These are phyloP conservation scores for Hypolimnas misippus DNA, from an alignment of 2,888 invertebrate genomes.

Conservation along the genomic window DNA sequence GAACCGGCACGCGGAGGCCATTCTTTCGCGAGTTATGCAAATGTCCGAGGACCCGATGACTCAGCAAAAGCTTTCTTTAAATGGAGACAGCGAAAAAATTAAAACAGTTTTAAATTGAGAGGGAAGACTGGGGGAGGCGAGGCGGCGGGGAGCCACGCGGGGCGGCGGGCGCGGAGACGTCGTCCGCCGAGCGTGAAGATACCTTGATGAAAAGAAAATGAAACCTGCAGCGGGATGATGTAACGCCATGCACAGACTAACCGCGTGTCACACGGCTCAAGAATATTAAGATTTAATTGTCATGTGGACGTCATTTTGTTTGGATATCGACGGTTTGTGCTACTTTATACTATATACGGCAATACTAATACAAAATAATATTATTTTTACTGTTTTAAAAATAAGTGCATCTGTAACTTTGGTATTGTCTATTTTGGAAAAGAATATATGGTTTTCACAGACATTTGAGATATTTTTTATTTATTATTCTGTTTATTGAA, in stretches of 20 bases:
- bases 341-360: no score
- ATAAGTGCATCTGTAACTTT: no score
- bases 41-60: conserved; percentile 37
- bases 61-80: conserved; percentile 39
- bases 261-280: neutral
- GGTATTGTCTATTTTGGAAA: no score
- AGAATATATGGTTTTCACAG: no score
- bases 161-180: conserved; percentile 47
- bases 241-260: conserved; percentile 39
- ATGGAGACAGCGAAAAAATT: conserved; percentile 51
- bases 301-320: no score
- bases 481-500: no score
- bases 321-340: no score
- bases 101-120: conserved; percentile 61
- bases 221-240: conserved; percentile 52
- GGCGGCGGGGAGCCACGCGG: conserved; percentile 10
- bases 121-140: conserved; percentile 32
- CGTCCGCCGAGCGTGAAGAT: conserved; percentile 66
- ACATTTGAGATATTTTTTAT: no score
- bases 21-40: conserved; percentile 32
- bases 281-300: neutral
- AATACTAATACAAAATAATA: no score
- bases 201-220: conserved; percentile 77
- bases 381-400: no score
- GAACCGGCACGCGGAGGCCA: conserved; percentile 7